phyloP scores from a whole-genome alignment of 2,797 vertebrate genomes.

The Sus cebifrons region DNA sequence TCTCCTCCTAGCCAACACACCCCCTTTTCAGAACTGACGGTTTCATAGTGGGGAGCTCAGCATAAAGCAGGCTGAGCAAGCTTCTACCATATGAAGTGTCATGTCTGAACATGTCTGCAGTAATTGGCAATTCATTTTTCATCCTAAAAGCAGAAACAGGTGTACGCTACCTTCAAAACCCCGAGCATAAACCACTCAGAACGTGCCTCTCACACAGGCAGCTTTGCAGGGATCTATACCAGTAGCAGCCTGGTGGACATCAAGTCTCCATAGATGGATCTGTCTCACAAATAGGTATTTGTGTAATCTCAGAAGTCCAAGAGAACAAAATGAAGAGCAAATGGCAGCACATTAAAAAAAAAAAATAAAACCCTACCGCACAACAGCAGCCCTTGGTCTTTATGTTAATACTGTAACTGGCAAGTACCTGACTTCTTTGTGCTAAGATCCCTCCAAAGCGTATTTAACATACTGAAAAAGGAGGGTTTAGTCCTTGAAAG shows the following conservation, averaged over 20 bases:
- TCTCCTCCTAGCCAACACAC: constrained; percentile 44
- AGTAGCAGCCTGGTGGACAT: constrained; percentile 69
- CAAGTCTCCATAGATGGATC: constrained; percentile 67
- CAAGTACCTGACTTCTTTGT: constrained; percentile 81
- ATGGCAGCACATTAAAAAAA: constrained; percentile 54
- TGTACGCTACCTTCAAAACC: constrained; percentile 67
- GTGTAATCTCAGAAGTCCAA: constrained; percentile 75
- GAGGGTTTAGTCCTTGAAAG: constrained; percentile 78
- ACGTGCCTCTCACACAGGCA: neutral
- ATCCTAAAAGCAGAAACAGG: constrained; percentile 80
- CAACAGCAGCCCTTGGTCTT: constrained; percentile 76
- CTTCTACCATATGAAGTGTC: constrained; percentile 59
- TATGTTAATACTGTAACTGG: constrained; percentile 83
- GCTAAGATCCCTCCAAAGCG: constrained; percentile 83
- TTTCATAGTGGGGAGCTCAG: constrained; percentile 72
- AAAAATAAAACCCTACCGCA: neutral
- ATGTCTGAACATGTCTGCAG: constrained; percentile 75
- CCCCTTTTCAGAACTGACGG: constrained; percentile 66
- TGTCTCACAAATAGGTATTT: constrained; percentile 70
- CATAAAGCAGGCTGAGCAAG: constrained; percentile 62
- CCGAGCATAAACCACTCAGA: constrained; percentile 1
- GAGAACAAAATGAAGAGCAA: constrained; percentile 78
- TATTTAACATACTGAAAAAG: constrained; percentile 81
- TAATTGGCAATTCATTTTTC: constrained; percentile 83
- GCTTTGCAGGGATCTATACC: constrained; percentile 32